A percentile compares a stretch with the other conserved stretches of the same genome.
phyloP scores from a whole-genome alignment of 2,113 vertebrate genomes.

The Cyrtonyx montezumae region DNA sequence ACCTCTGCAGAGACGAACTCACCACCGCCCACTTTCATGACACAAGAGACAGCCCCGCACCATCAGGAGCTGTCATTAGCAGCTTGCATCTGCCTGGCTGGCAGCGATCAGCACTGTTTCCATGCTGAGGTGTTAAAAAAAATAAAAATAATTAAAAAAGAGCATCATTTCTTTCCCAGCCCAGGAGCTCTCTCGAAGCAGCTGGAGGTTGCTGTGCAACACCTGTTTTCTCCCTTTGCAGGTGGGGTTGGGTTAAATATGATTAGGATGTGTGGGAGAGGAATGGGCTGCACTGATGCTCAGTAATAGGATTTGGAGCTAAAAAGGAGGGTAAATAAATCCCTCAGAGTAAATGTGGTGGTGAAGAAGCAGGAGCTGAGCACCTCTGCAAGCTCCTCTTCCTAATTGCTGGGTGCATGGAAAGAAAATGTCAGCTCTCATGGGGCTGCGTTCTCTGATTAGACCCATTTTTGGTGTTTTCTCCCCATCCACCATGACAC shows the following conservation, averaged over 20 bases:
- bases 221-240: not conserved
- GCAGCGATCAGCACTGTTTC: not conserved
- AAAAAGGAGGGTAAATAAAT: not conserved
- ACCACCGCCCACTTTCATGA: not conserved
- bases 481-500: not conserved
- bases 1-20: not conserved
- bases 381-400: accelerated
- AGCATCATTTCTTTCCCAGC: not conserved
- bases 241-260: not conserved
- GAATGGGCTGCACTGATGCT: accelerated
- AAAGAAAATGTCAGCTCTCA: not conserved
- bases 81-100: not conserved
- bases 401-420: not conserved
- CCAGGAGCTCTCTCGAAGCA: not conserved
- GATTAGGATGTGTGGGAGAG: accelerated
- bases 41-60: not conserved
- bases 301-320: not conserved
- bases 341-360: accelerated
- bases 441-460: not conserved
- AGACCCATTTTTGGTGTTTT: accelerated
- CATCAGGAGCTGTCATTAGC: not conserved
- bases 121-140: not conserved
- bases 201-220: not conserved
- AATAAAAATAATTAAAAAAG: not conserved
- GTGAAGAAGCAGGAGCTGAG: not conserved